These are phyloP conservation scores for Scaptodrosophila lebanonensis DNA, from an alignment of 1,140 invertebrate species.

Conservation along the genomic window DNA sequence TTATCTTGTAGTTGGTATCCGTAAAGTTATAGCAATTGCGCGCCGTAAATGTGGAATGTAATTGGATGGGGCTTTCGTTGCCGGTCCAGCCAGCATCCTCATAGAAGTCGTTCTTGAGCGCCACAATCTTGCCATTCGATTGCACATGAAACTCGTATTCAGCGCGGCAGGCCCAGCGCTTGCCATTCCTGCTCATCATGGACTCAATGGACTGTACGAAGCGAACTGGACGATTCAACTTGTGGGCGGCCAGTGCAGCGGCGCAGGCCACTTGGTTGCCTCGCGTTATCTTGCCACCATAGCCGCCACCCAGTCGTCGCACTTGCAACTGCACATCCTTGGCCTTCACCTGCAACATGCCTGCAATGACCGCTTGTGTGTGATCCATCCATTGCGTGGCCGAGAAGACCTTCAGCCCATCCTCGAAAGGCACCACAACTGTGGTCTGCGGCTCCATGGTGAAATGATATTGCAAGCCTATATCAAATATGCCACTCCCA, in stretches of 20 bases:
- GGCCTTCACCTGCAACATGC: conserved; percentile 78
- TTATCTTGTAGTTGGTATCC: conserved; percentile 78
- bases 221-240: conserved; percentile 81
- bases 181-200: conserved; percentile 83
- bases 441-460: conserved; percentile 84
- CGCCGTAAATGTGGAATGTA: conserved; percentile 76
- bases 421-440: conserved; percentile 80
- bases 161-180: conserved; percentile 79
- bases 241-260: conserved; percentile 81
- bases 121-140: conserved; percentile 83
- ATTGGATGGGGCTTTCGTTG: conserved; percentile 80
- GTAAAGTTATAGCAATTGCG: conserved; percentile 80
- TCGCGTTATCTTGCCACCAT: conserved; percentile 83
- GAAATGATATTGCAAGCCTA: conserved; percentile 76
- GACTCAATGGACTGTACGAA: conserved; percentile 82
- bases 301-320: conserved; percentile 84
- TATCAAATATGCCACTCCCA: conserved; percentile 56
- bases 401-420: conserved; percentile 81
- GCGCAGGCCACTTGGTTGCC: conserved; percentile 79
- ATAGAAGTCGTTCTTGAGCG: conserved; percentile 81
- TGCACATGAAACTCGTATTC: conserved; percentile 81
- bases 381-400: conserved; percentile 84
- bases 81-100: conserved; percentile 81
- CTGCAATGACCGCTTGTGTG: conserved; percentile 81
- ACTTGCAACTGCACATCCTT: conserved; percentile 81